Conservation (phyloP, 2,797 vertebrate species). For the Crenichthys baileyi region DNA sequence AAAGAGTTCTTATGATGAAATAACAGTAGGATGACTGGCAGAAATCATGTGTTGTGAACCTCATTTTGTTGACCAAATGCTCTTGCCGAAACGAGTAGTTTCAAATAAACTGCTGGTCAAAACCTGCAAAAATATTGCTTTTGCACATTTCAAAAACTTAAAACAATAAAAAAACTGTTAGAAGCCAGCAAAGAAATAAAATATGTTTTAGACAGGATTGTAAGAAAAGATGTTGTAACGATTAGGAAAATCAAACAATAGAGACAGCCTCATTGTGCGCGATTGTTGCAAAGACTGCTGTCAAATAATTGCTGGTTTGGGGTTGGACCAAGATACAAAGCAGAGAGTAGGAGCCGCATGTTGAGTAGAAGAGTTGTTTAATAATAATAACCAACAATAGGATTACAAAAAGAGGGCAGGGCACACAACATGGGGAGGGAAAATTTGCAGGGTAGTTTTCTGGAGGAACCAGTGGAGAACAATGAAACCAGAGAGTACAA, state of each 20-base stretch:
- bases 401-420: too few relatives aligned
- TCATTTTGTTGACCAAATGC: not conserved
- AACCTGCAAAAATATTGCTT: not conserved
- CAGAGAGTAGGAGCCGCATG: too few relatives aligned
- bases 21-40: not conserved
- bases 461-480: too few relatives aligned
- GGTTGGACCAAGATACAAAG: too few relatives aligned
- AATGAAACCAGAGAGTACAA: too few relatives aligned
- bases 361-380: too few relatives aligned
- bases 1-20: not conserved
- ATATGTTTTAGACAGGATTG: not conserved
- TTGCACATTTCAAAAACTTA: not conserved
- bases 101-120: not conserved
- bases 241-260: not conserved
- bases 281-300: not conserved
- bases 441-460: too few relatives aligned
- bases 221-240: not conserved
- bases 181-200: not conserved
- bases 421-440: too few relatives aligned
- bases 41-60: too few relatives aligned
- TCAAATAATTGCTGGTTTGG: too few relatives aligned
- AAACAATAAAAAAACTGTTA: not conserved
- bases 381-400: too few relatives aligned
- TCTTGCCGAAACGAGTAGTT: not conserved
- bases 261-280: not conserved